These are phyloP conservation scores for Pontoporia blainvillei DNA, from an alignment of 2,113 vertebrate genomes.

Conservation along the genomic window DNA sequence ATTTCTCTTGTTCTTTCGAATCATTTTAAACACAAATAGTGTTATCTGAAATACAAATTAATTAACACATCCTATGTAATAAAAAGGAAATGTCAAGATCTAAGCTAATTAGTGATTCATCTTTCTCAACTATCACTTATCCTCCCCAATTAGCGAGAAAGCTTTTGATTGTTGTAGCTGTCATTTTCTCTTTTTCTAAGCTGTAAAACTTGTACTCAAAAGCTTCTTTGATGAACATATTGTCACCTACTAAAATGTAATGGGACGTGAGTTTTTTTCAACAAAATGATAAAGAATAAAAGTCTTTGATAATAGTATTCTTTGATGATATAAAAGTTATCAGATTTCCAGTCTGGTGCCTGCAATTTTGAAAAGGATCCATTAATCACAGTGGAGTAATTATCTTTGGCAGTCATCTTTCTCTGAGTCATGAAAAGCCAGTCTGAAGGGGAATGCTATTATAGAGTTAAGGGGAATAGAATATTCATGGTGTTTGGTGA, in stretches of 20 bases:
- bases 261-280: not conserved
- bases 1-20: conserved; percentile 16
- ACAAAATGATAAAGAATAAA: conserved; percentile 33
- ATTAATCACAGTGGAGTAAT: conserved; percentile 48
- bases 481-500: not conserved
- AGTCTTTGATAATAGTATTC: conserved; percentile 43
- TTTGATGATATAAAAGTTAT: conserved; percentile 58
- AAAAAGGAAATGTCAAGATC: conserved; percentile 55
- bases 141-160: conserved; percentile 45
- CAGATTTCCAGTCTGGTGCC: conserved; percentile 2
- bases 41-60: conserved; percentile 54
- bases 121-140: conserved; percentile 39
- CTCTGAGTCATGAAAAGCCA: not conserved
- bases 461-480: conserved; percentile 8
- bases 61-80: conserved; percentile 61
- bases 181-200: conserved; percentile 49
- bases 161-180: conserved; percentile 48
- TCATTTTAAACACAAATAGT: conserved; percentile 19
- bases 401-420: conserved; percentile 44
- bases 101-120: conserved; percentile 53
- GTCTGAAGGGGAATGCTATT: not conserved
- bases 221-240: conserved; percentile 49
- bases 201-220: conserved; percentile 42
- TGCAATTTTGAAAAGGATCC: conserved; percentile 29
- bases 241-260: conserved; percentile 49